Evolutionary conservation across 2,888 invertebrate species (phyloP), one percentile per base, ranked within the genome.

Genomic region (Drosophila gaucha): DNA sequence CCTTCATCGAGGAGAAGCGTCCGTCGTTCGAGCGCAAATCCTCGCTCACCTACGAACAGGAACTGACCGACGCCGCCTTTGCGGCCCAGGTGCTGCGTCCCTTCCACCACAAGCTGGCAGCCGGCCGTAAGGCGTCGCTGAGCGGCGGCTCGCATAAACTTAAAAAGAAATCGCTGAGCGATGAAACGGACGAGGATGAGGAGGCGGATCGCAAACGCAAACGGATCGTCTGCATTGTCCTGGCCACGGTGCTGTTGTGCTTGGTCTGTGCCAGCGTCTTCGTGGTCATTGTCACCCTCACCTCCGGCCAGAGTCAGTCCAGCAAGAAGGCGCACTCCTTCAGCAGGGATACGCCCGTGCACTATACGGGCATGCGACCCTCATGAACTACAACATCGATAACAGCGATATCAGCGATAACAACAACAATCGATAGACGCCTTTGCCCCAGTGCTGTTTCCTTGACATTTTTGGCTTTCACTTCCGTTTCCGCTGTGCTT

Each of bases 281-380:
- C 88, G 95, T 95, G 86, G 95, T 96, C 89, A 94, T 96, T 89
- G 94, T 96, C 86, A 96, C 96, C 57, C 93, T 96, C 90, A 96
- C 95, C 44, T 95, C 94, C 80, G 94, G 94, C 86, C 92, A 94
- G 66, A 94, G 94, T 67, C 93, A 94, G 90, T 93, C 93, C 90
- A 94, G 94, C 90, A 94, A 94, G 92, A 94, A 94, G 93, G 93
- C 94, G 92, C 94, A 94, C 92, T 94, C 94, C 90, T 94, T 94
- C 92, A 93, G 94, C 67, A 89, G 92, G 59, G 92, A 92, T 67
- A 91, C 91, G 51, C 92, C 92, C 18, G 92, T 92, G 9, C 92
- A 92, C 75, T 91, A 92, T 67, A 91, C 91, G 70, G 91, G 91
- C 89, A 91, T 87, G 85, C 66, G 69, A 58, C 89, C 89, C n/a